Conservation (phyloP, 30 jellyfish, hydroid and myxozoan genomes). For the Calvadosia cruxmelitensis region DNA sequence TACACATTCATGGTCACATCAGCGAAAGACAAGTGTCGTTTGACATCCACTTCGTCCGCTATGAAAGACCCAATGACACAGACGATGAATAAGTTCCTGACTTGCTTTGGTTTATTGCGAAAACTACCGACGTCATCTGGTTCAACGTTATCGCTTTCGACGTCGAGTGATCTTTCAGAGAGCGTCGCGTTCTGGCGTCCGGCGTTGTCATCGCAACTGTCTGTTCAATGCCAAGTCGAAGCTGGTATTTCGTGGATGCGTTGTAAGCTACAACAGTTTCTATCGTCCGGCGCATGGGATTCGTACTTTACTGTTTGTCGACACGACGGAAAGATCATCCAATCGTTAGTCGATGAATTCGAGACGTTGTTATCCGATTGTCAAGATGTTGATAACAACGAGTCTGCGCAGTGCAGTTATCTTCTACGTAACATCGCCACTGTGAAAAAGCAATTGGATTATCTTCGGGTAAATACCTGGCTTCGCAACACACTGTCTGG, state of each 20-base stretch:
- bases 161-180: not conserved
- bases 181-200: slow-evolving; percentile 1
- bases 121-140: slow-evolving; percentile 2
- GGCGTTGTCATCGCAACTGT: not conserved
- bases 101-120: slow-evolving; percentile 9
- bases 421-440: not conserved
- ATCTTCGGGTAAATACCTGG: slow-evolving; percentile 35
- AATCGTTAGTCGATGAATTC: slow-evolving; percentile 13
- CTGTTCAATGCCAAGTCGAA: slow-evolving; percentile 8
- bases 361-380: slow-evolving; percentile 8
- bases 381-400: not conserved
- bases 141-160: not conserved
- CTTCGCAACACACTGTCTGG: too few relatives aligned
- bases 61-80: slow-evolving; percentile 17
- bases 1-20: slow-evolving; percentile 3
- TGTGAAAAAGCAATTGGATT: slow-evolving; percentile 10
- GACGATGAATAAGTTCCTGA: slow-evolving; percentile 18
- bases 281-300: slow-evolving; percentile 66
- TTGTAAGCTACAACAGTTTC: slow-evolving; percentile 33
- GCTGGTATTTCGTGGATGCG: slow-evolving; percentile 35
- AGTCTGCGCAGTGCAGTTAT: slow-evolving; percentile 6
- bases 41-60: slow-evolving; percentile 7
- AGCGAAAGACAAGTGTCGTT: slow-evolving; percentile 37
- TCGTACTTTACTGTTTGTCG: slow-evolving; percentile 15
- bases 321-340: slow-evolving; percentile 27